Conservation (phyloP, 2,797 vertebrate species). For the Champsocephalus gunnari region DNA sequence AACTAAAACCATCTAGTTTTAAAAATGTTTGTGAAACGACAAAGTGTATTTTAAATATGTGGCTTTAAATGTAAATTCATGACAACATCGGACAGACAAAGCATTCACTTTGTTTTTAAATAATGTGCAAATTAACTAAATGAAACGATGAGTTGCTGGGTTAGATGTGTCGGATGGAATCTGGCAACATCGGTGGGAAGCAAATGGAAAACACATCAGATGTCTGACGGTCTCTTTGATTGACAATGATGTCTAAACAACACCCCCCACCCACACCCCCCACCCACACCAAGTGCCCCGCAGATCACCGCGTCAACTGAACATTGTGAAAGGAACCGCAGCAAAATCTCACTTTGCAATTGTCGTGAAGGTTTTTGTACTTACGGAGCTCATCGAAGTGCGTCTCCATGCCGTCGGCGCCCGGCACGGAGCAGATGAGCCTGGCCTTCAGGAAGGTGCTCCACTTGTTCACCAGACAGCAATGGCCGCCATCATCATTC, state of each 20-base stretch:
- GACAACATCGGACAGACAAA: no score
- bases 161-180: constrained; percentile 24
- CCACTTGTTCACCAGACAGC: constrained; percentile 99
- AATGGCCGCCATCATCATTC: constrained; percentile 98
- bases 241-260: constrained; percentile 41
- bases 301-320: constrained; percentile 22
- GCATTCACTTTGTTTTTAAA: no score
- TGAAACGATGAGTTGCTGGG: background rate
- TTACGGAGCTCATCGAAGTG: constrained; percentile 98
- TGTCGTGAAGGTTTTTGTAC: constrained; percentile 63
- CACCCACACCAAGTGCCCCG: constrained; percentile 25
- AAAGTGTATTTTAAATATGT: no score
- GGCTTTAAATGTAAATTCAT: no score
- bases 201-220: constrained; percentile 15
- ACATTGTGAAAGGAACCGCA: constrained; percentile 2
- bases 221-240: constrained; percentile 27
- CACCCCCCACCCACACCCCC: constrained; percentile 31
- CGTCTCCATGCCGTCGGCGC: constrained; percentile 95
- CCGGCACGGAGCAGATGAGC: constrained; percentile 96
- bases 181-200: constrained; percentile 13
- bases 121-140: constrained; percentile 15
- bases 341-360: background rate
- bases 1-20: no score
- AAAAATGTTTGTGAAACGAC: no score
- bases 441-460: constrained; percentile 98